Evolutionary conservation across 2,797 vertebrate genomes (phyloP).

Genomic region (Chelidonichthys spinosus): DNA sequence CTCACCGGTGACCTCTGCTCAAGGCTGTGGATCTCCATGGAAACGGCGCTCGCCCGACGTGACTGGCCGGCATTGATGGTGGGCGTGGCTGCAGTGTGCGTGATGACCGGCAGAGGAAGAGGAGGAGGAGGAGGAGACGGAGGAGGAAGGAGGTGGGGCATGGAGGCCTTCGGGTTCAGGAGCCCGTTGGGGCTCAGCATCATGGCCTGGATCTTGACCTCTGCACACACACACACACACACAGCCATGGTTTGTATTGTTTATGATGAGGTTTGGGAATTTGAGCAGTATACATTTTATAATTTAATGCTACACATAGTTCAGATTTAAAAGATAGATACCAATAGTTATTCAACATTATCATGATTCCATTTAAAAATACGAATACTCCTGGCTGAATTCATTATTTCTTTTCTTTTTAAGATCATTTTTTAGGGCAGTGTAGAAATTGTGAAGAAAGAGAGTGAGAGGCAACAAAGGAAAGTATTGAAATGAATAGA

Average conservation of each 20-base stretch:
- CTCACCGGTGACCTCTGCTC: slow-evolving; percentile 94
- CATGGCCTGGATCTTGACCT: slow-evolving; percentile 92
- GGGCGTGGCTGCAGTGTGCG: slow-evolving; percentile 94
- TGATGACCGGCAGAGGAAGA: slow-evolving; percentile 89
- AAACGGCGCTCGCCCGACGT: slow-evolving; percentile 86
- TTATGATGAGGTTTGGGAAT: not conserved
- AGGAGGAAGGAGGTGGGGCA: slow-evolving; percentile 75
- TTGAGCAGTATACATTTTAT: not conserved
- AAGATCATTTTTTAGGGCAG: too few relatives aligned
- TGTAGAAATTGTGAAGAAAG: too few relatives aligned
- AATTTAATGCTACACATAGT: not conserved
- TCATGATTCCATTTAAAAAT: too few relatives aligned
- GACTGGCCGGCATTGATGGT: slow-evolving; percentile 90
- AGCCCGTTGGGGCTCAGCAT: slow-evolving; percentile 94
- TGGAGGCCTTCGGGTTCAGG: slow-evolving; percentile 89
- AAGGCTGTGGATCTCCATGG: slow-evolving; percentile 83
- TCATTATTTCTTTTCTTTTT: too few relatives aligned
- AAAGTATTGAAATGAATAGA: too few relatives aligned
- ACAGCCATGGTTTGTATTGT: not conserved
- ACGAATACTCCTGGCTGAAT: too few relatives aligned
- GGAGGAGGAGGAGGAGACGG: slow-evolving; percentile 42
- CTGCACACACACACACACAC: slow-evolving; percentile 67
- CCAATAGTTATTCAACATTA: not conserved
- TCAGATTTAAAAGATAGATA: not conserved
- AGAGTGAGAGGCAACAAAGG: too few relatives aligned